Conservation (phyloP, 2,113 vertebrate species). For the Engystomops pustulosus region DNA sequence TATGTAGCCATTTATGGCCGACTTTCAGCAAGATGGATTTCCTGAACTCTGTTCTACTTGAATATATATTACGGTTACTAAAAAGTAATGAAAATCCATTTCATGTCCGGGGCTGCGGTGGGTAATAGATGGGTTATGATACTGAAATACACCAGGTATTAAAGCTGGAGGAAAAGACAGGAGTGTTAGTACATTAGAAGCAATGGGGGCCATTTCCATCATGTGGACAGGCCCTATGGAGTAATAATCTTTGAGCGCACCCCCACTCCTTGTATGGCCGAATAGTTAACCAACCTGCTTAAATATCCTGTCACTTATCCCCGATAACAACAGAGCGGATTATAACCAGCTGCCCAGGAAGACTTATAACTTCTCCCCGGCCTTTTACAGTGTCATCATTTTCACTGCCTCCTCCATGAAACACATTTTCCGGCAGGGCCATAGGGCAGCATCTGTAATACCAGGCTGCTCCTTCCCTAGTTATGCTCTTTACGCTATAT, state of each 20-base stretch:
- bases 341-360: slow-evolving; percentile 53
- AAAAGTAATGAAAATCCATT: slow-evolving; percentile 36
- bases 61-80: slow-evolving; percentile 33
- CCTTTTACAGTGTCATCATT: slow-evolving; percentile 60
- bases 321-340: slow-evolving; percentile 62
- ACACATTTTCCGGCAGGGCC: slow-evolving; percentile 60
- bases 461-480: slow-evolving; percentile 54
- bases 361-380: slow-evolving; percentile 56
- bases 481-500: slow-evolving; percentile 55
- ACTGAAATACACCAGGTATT: slow-evolving; percentile 42
- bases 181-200: slow-evolving; percentile 38
- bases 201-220: slow-evolving; percentile 56
- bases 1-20: not conserved
- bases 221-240: slow-evolving; percentile 30
- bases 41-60: not conserved
- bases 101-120: not conserved
- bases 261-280: slow-evolving; percentile 41
- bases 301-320: slow-evolving; percentile 53
- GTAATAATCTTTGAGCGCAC: slow-evolving; percentile 30
- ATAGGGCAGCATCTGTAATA: slow-evolving; percentile 57
- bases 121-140: slow-evolving; percentile 39
- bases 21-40: slow-evolving; percentile 23
- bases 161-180: slow-evolving; percentile 55
- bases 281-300: slow-evolving; percentile 59
- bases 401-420: slow-evolving; percentile 56